These are phyloP conservation scores for Indri indri DNA, from an alignment of 2,113 vertebrate species.

Conservation along the genomic window DNA sequence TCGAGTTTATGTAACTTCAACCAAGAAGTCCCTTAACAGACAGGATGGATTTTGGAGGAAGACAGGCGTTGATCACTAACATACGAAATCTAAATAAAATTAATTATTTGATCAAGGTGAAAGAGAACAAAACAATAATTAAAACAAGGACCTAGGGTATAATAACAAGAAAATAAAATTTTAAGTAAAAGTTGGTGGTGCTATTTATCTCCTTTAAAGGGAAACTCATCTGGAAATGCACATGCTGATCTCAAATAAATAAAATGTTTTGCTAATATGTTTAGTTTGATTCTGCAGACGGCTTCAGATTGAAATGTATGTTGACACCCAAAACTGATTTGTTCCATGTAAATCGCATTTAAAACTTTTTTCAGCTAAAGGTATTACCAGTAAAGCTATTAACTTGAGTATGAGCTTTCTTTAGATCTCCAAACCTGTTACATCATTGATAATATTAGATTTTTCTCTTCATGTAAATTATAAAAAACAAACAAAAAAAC, in stretches of 20 bases:
- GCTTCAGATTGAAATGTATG: slow-evolving; percentile 34
- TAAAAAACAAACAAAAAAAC: neutral
- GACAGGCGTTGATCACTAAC: neutral
- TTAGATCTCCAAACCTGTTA: neutral
- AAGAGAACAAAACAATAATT: neutral
- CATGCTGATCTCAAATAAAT: slow-evolving; percentile 30
- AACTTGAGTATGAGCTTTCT: neutral
- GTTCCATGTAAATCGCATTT: slow-evolving; percentile 49
- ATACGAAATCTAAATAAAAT: slow-evolving; percentile 2
- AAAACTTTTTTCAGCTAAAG: slow-evolving; percentile 52
- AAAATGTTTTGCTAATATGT: neutral
- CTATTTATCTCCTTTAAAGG: neutral
- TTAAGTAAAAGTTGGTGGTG: neutral
- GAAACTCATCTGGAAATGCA: slow-evolving; percentile 12
- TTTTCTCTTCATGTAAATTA: slow-evolving; percentile 16
- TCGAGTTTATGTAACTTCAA: neutral
- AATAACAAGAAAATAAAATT: neutral
- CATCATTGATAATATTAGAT: neutral
- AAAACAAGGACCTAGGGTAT: neutral
- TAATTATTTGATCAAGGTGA: slow-evolving; percentile 39
- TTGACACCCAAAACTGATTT: slow-evolving; percentile 48
- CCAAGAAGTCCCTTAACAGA: neutral
- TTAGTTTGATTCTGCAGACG: neutral
- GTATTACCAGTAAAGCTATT: slow-evolving; percentile 25
- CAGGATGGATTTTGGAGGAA: neutral